Evolutionary conservation across 2,113 vertebrate genomes (phyloP), one percentile per base, ranked within the genome.

Genomic region (Dicerorhinus sumatrensis): DNA sequence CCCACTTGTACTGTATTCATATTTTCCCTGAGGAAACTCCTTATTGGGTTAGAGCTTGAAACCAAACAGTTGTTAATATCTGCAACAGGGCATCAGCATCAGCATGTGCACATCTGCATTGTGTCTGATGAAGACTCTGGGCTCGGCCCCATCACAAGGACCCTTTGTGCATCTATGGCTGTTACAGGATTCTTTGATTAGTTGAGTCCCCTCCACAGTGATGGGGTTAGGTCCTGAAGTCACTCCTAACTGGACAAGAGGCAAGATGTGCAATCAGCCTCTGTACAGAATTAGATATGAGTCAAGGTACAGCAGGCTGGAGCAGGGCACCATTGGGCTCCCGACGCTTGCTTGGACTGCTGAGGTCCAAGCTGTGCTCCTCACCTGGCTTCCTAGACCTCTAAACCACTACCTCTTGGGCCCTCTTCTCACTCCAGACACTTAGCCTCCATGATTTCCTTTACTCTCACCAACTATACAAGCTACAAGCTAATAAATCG

Each of bases 41-140:
- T 23, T 91, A 63, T 18, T 82, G 51, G n/a, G 42, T 46, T 77
- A 39, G 82, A 93, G 46, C 63, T 56, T 69, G 54, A 93, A 87
- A 87, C 16, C 36, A 70, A 85, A 51, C 2, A 91, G 33, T 51
- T 48, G 62, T 72, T 72, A 72, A 73, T 14, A 70, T 36, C 18
- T 8, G 36, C 21, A 91, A n/a, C 5, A 29, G 77, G 86, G 23
- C 9, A 54, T 21, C 7, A 1, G 65, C 36, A 84, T 11, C 29
- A 18, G 23, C 60, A 58, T 31, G 80, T 25, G 69, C 39, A 58
- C 58, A 18, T 70, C 63, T 65, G 33, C 20, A 27, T 65, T 90
- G 51, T 42, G 4, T 63, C 69, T 89, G 46, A 60, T 27, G 29
- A 25, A 42, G 69, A 91, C 54, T 72, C n/a, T 6, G 33, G 60